Conservation (phyloP, 2,888 invertebrate species). For the Spodoptera exigua region DNA sequence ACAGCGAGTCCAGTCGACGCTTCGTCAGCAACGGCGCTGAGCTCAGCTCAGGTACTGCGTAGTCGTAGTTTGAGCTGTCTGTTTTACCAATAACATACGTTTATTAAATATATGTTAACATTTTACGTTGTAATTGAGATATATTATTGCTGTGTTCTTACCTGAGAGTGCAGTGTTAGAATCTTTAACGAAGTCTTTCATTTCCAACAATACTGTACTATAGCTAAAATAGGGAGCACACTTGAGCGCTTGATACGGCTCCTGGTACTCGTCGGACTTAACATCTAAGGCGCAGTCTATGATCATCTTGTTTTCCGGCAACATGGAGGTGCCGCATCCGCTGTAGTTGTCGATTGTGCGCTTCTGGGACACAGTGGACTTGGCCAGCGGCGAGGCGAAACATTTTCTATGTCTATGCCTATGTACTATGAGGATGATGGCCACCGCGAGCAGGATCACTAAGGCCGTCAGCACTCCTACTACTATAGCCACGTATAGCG, state of each 20-base stretch:
- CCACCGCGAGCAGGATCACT: slow-evolving; percentile 92
- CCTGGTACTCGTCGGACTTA: slow-evolving; percentile 93
- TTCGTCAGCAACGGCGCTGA: slow-evolving; percentile 91
- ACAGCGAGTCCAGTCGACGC: slow-evolving; percentile 71
- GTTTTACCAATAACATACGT: slow-evolving; percentile 38
- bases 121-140: too few relatives aligned
- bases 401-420: slow-evolving; percentile 92
- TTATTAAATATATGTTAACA: too few relatives aligned
- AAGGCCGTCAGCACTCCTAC: slow-evolving; percentile 93
- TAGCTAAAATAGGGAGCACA: slow-evolving; percentile 94
- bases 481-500: slow-evolving; percentile 93
- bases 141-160: slow-evolving; percentile 51
- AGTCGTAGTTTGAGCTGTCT: slow-evolving; percentile 93
- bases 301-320: slow-evolving; percentile 87
- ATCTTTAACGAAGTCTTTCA: slow-evolving; percentile 91
- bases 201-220: slow-evolving; percentile 93
- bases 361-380: slow-evolving; percentile 79
- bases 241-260: slow-evolving; percentile 93
- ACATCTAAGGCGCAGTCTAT: slow-evolving; percentile 90
- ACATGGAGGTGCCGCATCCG: slow-evolving; percentile 87
- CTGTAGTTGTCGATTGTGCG: slow-evolving; percentile 89
- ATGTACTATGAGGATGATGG: slow-evolving; percentile 92
- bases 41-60: slow-evolving; percentile 93
- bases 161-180: slow-evolving; percentile 81
- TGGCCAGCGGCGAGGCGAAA: slow-evolving; percentile 92